phyloP scores from a whole-genome alignment of 2,888 invertebrate species.

The Amphipoea oculea region DNA sequence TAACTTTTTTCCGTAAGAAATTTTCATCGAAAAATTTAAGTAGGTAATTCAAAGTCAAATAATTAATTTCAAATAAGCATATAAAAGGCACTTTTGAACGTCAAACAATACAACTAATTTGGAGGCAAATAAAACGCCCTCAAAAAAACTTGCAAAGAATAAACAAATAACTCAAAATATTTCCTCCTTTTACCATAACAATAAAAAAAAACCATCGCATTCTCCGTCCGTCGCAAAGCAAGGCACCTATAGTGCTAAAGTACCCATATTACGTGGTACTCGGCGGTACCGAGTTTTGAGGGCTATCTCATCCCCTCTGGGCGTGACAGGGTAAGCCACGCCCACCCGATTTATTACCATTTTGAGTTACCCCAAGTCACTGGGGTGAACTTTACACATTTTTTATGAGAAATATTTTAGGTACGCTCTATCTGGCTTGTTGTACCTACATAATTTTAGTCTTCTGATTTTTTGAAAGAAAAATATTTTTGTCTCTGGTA shows the following conservation, averaged over 20 bases:
- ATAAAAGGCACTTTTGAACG: not conserved
- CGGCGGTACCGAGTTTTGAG: slow-evolving; percentile 25
- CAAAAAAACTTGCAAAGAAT: slow-evolving; percentile 5
- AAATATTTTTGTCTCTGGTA: slow-evolving; percentile 19
- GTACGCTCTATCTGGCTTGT: slow-evolving; percentile 31
- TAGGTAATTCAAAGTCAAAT: not conserved
- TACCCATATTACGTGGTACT: slow-evolving; percentile 33
- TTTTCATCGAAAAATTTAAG: not conserved
- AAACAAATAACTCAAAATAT: not conserved
- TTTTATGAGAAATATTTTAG: slow-evolving; percentile 56
- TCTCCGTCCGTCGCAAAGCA: slow-evolving; percentile 16
- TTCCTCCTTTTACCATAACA: not conserved
- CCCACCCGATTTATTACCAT: slow-evolving; percentile 71
- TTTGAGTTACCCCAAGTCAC: slow-evolving; percentile 67
- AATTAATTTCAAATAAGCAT: not conserved
- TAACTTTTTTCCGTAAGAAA: not conserved
- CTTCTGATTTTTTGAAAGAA: not conserved
- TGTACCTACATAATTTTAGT: slow-evolving; percentile 25
- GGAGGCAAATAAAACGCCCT: not conserved
- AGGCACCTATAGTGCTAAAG: slow-evolving; percentile 47
- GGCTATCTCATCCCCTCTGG: slow-evolving; percentile 61
- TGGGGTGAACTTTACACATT: slow-evolving; percentile 62
- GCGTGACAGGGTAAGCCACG: slow-evolving; percentile 70
- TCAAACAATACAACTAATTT: not conserved
- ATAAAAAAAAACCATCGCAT: slow-evolving; percentile 8